Evolutionary conservation across 2,797 vertebrate species (phyloP).

Genomic region (Zalophus californianus): DNA sequence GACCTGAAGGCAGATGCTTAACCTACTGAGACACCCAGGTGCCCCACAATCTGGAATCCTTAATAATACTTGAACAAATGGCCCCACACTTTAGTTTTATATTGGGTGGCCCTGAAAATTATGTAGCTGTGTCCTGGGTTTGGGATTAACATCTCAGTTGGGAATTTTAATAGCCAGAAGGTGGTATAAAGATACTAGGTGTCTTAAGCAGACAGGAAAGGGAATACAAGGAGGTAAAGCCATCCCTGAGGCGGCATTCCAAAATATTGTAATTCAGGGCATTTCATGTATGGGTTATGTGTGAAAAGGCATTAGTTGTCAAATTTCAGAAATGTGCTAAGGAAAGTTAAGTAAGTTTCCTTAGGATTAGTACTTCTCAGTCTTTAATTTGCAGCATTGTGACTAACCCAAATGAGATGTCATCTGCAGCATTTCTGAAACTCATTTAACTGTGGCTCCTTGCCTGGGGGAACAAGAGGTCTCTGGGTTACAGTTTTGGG

Average conservation of each 20-base stretch:
- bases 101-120: background rate
- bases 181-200: background rate
- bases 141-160: background rate
- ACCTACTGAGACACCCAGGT: background rate
- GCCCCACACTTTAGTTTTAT: background rate
- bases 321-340: constrained; percentile 16
- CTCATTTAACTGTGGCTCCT: background rate
- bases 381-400: background rate
- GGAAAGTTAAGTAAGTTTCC: background rate
- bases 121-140: background rate
- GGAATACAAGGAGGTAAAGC: background rate
- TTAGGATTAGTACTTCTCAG: background rate
- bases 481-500: background rate
- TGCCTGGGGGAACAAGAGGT: background rate
- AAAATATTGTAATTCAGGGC: background rate
- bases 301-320: background rate
- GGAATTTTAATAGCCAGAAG: background rate
- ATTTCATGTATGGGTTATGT: background rate
- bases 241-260: background rate
- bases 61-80: constrained; percentile 16
- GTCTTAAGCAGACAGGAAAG: background rate
- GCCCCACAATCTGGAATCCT: background rate
- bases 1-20: background rate
- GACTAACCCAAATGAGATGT: background rate
- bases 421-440: background rate